Evolutionary conservation across 2,888 invertebrate genomes (phyloP).

Genomic region (Choristoneura rosaceana): DNA sequence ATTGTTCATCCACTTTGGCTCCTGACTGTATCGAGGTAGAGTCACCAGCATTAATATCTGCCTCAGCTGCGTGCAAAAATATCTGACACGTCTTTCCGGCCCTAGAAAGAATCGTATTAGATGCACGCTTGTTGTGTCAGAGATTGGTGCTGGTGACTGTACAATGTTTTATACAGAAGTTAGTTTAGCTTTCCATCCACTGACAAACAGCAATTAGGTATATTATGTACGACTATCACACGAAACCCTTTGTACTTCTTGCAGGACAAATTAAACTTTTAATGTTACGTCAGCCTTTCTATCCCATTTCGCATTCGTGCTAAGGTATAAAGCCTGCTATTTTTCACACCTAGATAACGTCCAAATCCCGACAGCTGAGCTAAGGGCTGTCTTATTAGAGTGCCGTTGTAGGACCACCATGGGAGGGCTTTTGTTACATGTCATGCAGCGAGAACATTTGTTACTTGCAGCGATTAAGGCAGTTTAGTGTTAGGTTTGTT

Average conservation of each 20-base stretch:
- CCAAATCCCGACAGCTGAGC: conserved; percentile 68
- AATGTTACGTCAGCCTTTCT: conserved; percentile 33
- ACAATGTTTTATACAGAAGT: no score
- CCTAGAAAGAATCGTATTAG: no score
- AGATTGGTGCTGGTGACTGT: no score
- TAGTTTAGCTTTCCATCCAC: neutral
- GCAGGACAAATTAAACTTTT: conserved; percentile 9
- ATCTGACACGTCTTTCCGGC: no score
- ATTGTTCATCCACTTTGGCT: no score
- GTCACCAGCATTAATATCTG: no score
- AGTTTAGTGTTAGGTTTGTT: conserved; percentile 30
- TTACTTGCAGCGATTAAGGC: conserved; percentile 66
- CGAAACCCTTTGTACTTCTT: neutral
- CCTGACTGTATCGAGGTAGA: no score
- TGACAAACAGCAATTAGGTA: neutral
- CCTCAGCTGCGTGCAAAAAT: no score
- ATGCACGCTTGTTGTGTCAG: no score
- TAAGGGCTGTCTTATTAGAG: conserved; percentile 79
- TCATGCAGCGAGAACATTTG: conserved; percentile 71
- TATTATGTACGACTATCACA: neutral
- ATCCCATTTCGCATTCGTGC: conserved; percentile 47
- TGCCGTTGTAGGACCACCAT: conserved; percentile 75
- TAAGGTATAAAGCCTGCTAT: conserved; percentile 73
- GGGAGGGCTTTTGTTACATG: conserved; percentile 70
- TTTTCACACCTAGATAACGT: conserved; percentile 79